Conservation (phyloP, 2,888 invertebrate genomes). For the Chalcis sispes region DNA sequence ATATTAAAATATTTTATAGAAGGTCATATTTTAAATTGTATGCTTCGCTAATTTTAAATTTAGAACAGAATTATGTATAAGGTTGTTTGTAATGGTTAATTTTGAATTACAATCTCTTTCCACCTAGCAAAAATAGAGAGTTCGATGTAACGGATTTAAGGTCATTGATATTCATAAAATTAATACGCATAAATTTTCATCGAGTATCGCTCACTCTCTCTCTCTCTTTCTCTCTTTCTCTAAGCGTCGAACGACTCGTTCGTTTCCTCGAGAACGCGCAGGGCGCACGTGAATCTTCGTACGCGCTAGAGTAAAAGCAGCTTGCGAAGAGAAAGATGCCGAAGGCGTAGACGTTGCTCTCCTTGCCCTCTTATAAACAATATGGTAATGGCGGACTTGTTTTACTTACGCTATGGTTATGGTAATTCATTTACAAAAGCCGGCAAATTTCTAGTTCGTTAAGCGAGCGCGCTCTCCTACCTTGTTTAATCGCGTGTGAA, state of each 20-base stretch:
- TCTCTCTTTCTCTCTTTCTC: too few species aligned
- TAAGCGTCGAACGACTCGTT: too few species aligned
- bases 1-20: too few species aligned
- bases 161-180: neutral
- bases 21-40: too few species aligned
- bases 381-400: constrained; percentile 66
- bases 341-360: constrained; percentile 58
- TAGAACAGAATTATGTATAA: too few species aligned
- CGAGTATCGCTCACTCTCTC: neutral
- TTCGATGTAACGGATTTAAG: too few species aligned
- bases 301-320: neutral
- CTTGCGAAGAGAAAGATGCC: constrained; percentile 13
- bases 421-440: constrained; percentile 71
- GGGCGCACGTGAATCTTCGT: neutral
- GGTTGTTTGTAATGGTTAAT: too few species aligned
- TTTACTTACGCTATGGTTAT: constrained; percentile 70
- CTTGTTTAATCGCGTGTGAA: constrained; percentile 45
- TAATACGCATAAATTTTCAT: neutral
- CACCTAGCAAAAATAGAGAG: too few species aligned
- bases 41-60: too few species aligned
- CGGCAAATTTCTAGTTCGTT: constrained; percentile 60
- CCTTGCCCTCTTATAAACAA: constrained; percentile 64
- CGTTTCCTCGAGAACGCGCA: too few species aligned
- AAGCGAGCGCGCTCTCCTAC: constrained; percentile 28
- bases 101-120: too few species aligned